Percentiles rank a stretch among this genome's conserved stretches.
Conservation (phyloP, 2,797 vertebrate genomes). For the Galagoides demidoff region DNA sequence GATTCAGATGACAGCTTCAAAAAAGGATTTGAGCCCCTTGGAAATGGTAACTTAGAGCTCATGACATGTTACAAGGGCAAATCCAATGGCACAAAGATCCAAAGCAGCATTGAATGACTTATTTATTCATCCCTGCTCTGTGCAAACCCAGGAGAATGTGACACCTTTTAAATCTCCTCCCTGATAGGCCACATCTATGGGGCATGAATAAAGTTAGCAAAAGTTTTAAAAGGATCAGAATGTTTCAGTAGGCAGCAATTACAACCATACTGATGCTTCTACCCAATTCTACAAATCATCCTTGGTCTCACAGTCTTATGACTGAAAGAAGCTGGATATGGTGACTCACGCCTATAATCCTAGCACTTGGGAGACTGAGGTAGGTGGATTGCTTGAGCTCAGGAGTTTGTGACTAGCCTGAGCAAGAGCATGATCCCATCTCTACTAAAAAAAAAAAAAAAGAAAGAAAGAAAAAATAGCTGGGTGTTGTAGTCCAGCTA, state of each 20-base stretch:
- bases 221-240: constrained; percentile 63
- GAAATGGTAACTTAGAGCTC: constrained; percentile 65
- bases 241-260: constrained; percentile 50
- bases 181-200: constrained; percentile 33
- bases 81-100: constrained; percentile 41
- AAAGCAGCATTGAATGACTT: constrained; percentile 64
- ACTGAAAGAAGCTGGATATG: neutral
- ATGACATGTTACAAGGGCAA: constrained; percentile 73
- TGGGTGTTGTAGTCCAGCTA: too few relatives aligned
- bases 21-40: constrained; percentile 71
- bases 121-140: constrained; percentile 69
- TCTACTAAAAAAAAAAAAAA: too few relatives aligned
- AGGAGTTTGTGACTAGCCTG: too few relatives aligned
- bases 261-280: neutral
- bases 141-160: constrained; percentile 51
- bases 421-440: too few relatives aligned
- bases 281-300: neutral
- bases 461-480: too few relatives aligned
- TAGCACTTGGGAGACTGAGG: too few relatives aligned
- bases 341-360: too few relatives aligned
- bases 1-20: constrained; percentile 74
- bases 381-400: too few relatives aligned
- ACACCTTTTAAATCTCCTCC: constrained; percentile 75
- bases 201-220: constrained; percentile 53
- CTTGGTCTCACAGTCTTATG: neutral